Evolutionary conservation across 1,140 invertebrate species (phyloP).

Genomic region (Macrotrachela quadricornifera): DNA sequence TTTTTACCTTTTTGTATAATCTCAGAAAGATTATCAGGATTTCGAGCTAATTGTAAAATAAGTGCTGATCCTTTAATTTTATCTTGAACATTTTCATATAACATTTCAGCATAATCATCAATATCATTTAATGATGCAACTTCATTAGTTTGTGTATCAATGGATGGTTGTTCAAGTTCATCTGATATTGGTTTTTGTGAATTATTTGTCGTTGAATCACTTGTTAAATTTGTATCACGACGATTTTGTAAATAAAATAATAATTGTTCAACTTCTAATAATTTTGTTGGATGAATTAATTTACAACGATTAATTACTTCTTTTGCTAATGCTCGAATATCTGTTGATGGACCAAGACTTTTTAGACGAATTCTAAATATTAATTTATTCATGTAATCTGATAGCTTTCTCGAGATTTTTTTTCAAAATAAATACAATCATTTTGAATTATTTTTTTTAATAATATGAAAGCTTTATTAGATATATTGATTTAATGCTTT

Average conservation of each 20-base stretch:
- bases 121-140: constrained; percentile 47
- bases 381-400: neutral
- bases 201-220: constrained; percentile 19
- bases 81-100: constrained; percentile 70
- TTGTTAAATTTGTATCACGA: constrained; percentile 28
- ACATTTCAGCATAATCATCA: constrained; percentile 79
- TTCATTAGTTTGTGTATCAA: constrained; percentile 26
- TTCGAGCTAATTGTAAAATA: constrained; percentile 65
- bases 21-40: constrained; percentile 77
- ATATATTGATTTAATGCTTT: too few relatives aligned
- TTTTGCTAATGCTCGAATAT: constrained; percentile 53
- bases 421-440: neutral
- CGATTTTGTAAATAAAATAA: constrained; percentile 71
- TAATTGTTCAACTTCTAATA: constrained; percentile 67
- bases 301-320: constrained; percentile 70
- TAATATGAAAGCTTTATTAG: too few relatives aligned
- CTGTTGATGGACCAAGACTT: constrained; percentile 53
- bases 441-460: too few relatives aligned
- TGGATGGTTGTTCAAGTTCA: constrained; percentile 16
- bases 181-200: constrained; percentile 25
- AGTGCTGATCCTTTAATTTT: constrained; percentile 76
- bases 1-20: constrained; percentile 61
- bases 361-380: constrained; percentile 49
- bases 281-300: constrained; percentile 59
- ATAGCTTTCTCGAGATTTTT: too few relatives aligned